Evolutionary conservation across 92 coral and sea anemone species (phyloP).

Genomic region (Zoanthus solanderi): DNA sequence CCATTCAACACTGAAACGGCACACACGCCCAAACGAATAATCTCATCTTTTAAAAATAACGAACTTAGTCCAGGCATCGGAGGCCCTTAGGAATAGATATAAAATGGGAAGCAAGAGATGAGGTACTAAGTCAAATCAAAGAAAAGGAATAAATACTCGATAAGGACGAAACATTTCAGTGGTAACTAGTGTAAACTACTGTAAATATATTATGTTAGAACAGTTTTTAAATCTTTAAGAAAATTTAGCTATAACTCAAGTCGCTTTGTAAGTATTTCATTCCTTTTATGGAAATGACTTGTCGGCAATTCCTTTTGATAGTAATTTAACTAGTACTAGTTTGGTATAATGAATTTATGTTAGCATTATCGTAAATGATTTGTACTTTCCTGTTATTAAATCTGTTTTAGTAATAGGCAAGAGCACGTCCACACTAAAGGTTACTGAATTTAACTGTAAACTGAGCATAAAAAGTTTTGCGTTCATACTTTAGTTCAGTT

Average conservation of each 20-base stretch:
- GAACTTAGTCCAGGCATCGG: background rate
- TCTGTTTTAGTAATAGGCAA: too few species aligned
- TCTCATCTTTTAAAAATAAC: background rate
- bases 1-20: background rate
- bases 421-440: too few species aligned
- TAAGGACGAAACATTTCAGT: background rate
- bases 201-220: too few species aligned
- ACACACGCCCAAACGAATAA: background rate
- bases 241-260: background rate
- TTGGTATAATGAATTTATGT: too few species aligned
- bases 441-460: too few species aligned
- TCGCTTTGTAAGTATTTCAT: background rate
- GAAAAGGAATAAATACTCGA: background rate
- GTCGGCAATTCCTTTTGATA: background rate
- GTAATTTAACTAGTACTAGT: too few species aligned
- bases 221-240: too few species aligned
- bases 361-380: too few species aligned
- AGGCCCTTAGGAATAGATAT: background rate
- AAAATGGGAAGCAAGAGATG: background rate
- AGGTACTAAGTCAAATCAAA: background rate
- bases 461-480: too few species aligned
- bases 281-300: background rate
- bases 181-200: background rate
- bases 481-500: too few species aligned
- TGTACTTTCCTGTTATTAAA: too few species aligned